Evolutionary conservation across 2,797 vertebrate species (phyloP).

Genomic region (Cephalopachus bancanus): DNA sequence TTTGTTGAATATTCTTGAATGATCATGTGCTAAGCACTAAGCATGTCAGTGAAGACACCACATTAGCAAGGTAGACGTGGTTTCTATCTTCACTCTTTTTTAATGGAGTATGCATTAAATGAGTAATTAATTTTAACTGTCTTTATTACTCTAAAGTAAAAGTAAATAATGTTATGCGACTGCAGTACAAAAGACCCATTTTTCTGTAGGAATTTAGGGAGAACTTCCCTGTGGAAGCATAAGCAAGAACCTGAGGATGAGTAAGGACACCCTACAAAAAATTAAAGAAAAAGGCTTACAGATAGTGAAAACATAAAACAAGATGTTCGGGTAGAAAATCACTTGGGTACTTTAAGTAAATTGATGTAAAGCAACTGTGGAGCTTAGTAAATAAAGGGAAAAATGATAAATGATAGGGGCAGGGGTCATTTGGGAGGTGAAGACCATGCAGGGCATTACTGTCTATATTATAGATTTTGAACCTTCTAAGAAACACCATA

Average conservation of each 20-base stretch:
- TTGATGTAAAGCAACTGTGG: not conserved
- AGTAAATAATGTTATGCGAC: not conserved
- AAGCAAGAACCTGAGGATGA: not conserved
- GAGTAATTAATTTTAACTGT: not conserved
- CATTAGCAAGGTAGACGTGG: not conserved
- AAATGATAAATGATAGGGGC: not conserved
- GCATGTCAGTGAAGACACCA: not conserved
- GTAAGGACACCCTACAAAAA: not conserved
- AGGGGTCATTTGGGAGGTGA: rapidly evolving
- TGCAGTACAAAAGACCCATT: not conserved
- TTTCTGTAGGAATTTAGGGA: not conserved
- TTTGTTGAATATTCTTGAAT: not conserved
- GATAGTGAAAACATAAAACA: not conserved
- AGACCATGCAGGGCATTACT: not conserved
- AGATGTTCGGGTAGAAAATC: not conserved
- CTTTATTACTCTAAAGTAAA: not conserved
- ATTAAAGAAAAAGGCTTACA: not conserved
- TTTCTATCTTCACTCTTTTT: not conserved
- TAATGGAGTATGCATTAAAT: not conserved
- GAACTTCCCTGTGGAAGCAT: not conserved
- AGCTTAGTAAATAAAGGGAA: not conserved
- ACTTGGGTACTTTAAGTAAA: slow-evolving; percentile 8
- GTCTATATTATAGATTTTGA: not conserved
- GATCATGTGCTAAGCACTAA: not conserved
- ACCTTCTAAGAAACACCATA: not conserved